Conservation (phyloP, 2,113 vertebrate species). For the sheep (Ovis aries) region ARS-UI_Ramb_v3.0 NC_056056.1:79370001-79370500, state of each 20-base stretch:
- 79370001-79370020: background rate
- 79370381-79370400: background rate
- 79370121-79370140: background rate
- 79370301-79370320: background rate
- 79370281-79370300: background rate
- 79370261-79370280: background rate
- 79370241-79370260: background rate
- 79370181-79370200: background rate
- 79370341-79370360: background rate
- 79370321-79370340: background rate
- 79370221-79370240: background rate
- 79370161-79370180: background rate
- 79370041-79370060: background rate
- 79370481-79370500: background rate
- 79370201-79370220: background rate
- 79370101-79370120: background rate
- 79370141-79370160: background rate
- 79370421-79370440: background rate
- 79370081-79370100: background rate
- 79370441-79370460: background rate
- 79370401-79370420: background rate
- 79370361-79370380: background rate
- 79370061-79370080: background rate
- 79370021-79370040: background rate
- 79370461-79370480: background rate